Conservation (phyloP, 1,140 invertebrate species). For the Atta texana region DNA sequence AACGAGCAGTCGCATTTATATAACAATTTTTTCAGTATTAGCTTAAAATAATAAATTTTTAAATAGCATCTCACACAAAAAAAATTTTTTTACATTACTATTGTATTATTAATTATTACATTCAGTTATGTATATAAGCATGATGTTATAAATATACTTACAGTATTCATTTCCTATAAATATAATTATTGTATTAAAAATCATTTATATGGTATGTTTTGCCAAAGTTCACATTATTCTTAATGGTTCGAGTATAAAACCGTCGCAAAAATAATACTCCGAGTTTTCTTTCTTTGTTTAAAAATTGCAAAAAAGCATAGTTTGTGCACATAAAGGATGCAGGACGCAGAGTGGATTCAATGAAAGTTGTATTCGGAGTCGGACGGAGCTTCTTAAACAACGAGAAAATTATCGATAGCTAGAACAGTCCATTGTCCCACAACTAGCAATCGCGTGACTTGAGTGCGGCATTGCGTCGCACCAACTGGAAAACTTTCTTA, state of each 20-base stretch:
- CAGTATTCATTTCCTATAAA: background rate
- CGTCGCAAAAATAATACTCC: background rate
- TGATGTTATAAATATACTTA: background rate
- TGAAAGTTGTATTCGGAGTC: constrained; percentile 49
- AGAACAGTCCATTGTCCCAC: constrained; percentile 64
- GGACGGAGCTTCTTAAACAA: constrained; percentile 14
- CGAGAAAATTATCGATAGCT: constrained; percentile 51
- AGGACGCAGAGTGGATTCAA: constrained; percentile 52
- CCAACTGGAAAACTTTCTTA: constrained; percentile 67
- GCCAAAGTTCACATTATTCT: background rate
- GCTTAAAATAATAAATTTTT: background rate
- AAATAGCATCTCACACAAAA: no score
- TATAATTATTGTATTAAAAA: background rate
- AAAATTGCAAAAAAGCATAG: constrained; percentile 22
- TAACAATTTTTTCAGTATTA: background rate
- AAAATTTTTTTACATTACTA: background rate
- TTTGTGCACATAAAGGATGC: constrained; percentile 1
- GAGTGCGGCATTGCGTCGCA: constrained; percentile 38
- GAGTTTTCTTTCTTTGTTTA: background rate
- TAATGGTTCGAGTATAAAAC: background rate
- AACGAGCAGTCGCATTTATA: background rate
- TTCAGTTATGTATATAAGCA: no score
- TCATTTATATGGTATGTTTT: background rate
- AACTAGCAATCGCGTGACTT: constrained; percentile 38
- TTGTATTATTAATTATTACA: no score